A percentile compares a stretch with the other conserved stretches of the same genome.
Evolutionary conservation across 92 coral and sea anemone genomes (phyloP).

Genomic region (Paragorgia papillata): DNA sequence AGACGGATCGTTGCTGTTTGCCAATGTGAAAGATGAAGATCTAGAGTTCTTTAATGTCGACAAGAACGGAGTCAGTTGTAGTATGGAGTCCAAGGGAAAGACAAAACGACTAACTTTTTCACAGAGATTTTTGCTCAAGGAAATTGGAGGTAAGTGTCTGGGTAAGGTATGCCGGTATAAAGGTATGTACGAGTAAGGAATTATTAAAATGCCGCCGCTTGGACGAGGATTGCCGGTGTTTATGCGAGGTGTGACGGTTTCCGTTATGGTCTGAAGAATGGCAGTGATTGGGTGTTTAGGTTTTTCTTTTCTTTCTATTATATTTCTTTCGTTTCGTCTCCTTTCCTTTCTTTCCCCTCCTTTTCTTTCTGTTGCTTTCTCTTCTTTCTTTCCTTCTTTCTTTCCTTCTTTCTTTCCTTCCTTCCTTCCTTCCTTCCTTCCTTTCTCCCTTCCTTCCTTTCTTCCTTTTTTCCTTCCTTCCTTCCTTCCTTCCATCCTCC

Average conservation of each 20-base stretch:
- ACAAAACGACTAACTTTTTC: constrained; percentile 16
- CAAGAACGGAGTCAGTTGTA: constrained; percentile 34
- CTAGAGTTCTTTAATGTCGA: constrained; percentile 16
- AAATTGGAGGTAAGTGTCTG: constrained; percentile 17
- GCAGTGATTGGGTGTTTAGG: too few relatives aligned
- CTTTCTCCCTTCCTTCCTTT: background rate
- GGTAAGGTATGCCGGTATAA: too few relatives aligned
- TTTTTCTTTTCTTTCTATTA: too few relatives aligned
- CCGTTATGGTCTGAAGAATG: too few relatives aligned
- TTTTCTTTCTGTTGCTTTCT: too few relatives aligned
- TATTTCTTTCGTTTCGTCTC: too few relatives aligned
- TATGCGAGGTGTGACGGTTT: too few relatives aligned
- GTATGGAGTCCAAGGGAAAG: constrained; percentile 35
- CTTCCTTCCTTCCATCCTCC: background rate
- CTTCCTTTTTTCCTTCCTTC: background rate
- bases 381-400: background rate
- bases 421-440: background rate
- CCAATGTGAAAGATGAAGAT: constrained; percentile 26
- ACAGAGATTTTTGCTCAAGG: constrained; percentile 19
- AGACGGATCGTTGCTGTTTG: constrained; percentile 30
- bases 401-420: background rate
- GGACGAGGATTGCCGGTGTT: too few relatives aligned
- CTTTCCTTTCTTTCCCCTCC: too few relatives aligned
- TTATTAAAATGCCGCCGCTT: too few relatives aligned
- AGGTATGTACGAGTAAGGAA: too few relatives aligned